Base-by-base conservation (phyloP, 1,140 invertebrate genomes). In the Myzus persicae region DNA sequence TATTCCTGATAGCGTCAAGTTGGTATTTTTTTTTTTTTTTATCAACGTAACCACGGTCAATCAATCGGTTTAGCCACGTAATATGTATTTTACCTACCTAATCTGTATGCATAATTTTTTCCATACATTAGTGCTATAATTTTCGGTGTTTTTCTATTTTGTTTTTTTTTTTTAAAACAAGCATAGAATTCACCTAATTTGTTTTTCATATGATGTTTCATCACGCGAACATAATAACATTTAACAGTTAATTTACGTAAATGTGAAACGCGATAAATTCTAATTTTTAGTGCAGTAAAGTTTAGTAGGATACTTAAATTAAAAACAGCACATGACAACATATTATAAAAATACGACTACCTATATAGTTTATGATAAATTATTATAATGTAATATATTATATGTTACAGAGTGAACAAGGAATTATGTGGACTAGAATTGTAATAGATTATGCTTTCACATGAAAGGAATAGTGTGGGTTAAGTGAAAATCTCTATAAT, bases 311-410 rank as follows among this genome's bases (percentile, higher is more conserved):
- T 54, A 89, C 48, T 54, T 24, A 40, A 89, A 54, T 54, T 54
- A 54, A 38, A 38, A 54, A 54, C 38, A 54, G 40, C 38, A 26
- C 26, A 59, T 54, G 88, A 42, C 88, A 24, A 54, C 88, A 42
- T 59, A 36, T 48, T 59, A 24, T 48, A 90, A 90, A 90, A 90
- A 40, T 42, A 40, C 54, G 6, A 90, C 38, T 42, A n/a, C n/a
- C 59, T 76, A n/a, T n/a, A 76, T n/a, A 67, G 42, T 67, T 90
- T 90, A 90, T 67, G 89, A 59, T 46, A n/a, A n/a, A 24, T 11
- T 31, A n/a, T 54, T 24, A 51, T 24, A 51, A 51, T 24, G 24
- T 48, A 18, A 59, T 67, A 9, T 48, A 51, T 24, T 87, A 20
- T 26, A 40, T 31, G 11, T 44, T 40, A 6, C n/a, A 14, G 51